Base-by-base conservation (phyloP, 2,888 invertebrate species). In the Pachymerium ferrugineum region DNA sequence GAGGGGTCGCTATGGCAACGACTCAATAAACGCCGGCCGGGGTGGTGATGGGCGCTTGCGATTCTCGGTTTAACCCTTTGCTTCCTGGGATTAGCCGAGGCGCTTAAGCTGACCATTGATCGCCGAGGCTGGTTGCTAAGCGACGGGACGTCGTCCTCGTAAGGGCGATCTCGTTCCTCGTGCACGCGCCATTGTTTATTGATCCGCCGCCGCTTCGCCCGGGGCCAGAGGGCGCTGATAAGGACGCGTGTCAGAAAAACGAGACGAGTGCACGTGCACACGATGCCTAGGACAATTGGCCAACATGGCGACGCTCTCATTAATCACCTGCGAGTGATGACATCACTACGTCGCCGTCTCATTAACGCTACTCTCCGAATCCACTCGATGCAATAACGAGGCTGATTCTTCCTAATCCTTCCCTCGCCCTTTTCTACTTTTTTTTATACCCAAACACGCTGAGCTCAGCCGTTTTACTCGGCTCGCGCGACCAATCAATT, bases 1-100 rank as follows among this genome's bases (percentile, higher is more conserved):
- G 62, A 62, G 62, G 62, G 62, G 62, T 62, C 62, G 62, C 62
- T 62, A 62, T 62, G 62, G 62, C 62, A 62, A 62, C 62, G 62
- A 62, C 62, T 62, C 62, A 62, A 62, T 62, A 62, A 62, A 62
- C 62, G 62, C 25, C 62, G 28, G 62, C 62, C 62, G 62, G 62
- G n/a, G 62, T 62, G 62, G 62, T 62, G 62, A 28, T 62, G 62
- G 62, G 62, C 62, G 62, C 62, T 3, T 62, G 28, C 62, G 62
- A 62, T 62, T 62, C 62, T 62, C 62, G 62, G 62, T 62, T 62
- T 62, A 62, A 62, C 62, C 62, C 62, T 62, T 62, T 62, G 62
- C 62, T 62, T 62, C 62, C 62, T 62, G 62, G 62, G 62, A 62
- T 62, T 62, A 62, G 62, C 62, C 62, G 62, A 62, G 28, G 62